Percentiles rank a stretch among this genome's conserved stretches.
Evolutionary conservation across 2,888 invertebrate genomes (phyloP).

Genomic region (Morpho deidamia): DNA sequence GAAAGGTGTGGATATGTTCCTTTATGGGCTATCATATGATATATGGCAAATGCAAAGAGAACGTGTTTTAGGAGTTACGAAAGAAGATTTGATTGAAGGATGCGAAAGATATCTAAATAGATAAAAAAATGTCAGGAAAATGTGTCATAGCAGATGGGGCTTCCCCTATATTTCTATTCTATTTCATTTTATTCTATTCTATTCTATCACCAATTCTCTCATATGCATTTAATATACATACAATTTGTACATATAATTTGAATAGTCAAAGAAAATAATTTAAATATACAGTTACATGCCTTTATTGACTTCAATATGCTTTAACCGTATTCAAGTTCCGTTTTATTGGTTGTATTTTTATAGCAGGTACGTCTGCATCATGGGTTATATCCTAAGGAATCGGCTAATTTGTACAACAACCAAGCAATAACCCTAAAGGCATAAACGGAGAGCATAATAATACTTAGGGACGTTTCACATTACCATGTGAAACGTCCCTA

Average conservation of each 20-base stretch:
- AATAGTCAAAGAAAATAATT: too few species aligned
- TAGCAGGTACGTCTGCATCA: conserved; percentile 5
- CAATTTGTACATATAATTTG: too few species aligned
- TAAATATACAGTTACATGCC: too few species aligned
- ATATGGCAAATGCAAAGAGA: conserved; percentile 87
- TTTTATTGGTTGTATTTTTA: conserved; percentile 3
- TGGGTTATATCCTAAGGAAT: conserved; percentile 6
- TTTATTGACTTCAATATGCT: neutral
- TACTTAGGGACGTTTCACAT: conserved; percentile 1
- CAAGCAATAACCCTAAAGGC: conserved; percentile 13
- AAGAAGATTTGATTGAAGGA: conserved; percentile 83
- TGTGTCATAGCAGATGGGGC: conserved; percentile 85
- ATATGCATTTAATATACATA: too few species aligned
- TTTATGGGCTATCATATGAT: conserved; percentile 87
- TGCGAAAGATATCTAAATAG: conserved; percentile 83
- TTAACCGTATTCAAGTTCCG: neutral
- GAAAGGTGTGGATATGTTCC: conserved; percentile 87
- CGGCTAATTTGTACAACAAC: conserved; percentile 13
- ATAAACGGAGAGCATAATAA: neutral
- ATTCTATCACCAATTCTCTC: too few species aligned
- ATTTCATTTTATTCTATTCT: too few species aligned
- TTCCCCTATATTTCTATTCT: too few species aligned
- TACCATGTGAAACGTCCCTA: neutral
- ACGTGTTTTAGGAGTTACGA: conserved; percentile 83
- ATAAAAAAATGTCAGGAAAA: conserved; percentile 78